Evolutionary conservation across 1,140 invertebrate genomes (phyloP).

Genomic region (Aphis craccivora): DNA sequence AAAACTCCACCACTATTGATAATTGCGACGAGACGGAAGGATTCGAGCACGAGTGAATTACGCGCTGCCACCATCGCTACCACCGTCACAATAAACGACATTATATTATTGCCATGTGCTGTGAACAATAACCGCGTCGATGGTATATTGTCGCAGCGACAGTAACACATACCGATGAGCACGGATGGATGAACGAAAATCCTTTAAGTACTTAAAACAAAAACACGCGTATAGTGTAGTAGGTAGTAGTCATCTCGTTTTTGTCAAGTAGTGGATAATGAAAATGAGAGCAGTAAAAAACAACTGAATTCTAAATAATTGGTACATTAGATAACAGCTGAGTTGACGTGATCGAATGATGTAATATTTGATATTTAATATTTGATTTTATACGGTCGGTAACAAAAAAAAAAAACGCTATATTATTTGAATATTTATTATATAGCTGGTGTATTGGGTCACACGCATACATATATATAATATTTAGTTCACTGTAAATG

Average conservation of each 20-base stretch:
- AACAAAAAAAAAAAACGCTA: not conserved
- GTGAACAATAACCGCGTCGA: not conserved
- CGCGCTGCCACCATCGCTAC: too few species aligned
- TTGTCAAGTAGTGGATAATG: not conserved
- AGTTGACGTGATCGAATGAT: not conserved
- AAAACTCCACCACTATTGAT: not conserved
- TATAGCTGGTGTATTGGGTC: not conserved
- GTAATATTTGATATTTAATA: too few species aligned
- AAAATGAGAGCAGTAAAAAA: not conserved
- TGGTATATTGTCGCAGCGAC: not conserved
- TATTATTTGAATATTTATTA: conserved; percentile 9
- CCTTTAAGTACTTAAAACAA: not conserved
- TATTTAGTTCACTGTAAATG: not conserved
- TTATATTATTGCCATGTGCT: not conserved
- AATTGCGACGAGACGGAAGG: not conserved
- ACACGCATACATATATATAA: not conserved
- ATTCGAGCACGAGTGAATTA: not conserved
- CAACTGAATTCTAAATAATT: not conserved
- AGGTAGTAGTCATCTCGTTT: not conserved
- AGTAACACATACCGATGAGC: not conserved
- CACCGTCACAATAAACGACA: not conserved
- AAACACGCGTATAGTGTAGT: not conserved
- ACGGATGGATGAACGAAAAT: not conserved
- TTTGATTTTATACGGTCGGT: not conserved
- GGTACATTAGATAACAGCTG: not conserved